Base-by-base conservation (phyloP, 2,888 invertebrate genomes). In the Scaptomyza tumidula region DNA sequence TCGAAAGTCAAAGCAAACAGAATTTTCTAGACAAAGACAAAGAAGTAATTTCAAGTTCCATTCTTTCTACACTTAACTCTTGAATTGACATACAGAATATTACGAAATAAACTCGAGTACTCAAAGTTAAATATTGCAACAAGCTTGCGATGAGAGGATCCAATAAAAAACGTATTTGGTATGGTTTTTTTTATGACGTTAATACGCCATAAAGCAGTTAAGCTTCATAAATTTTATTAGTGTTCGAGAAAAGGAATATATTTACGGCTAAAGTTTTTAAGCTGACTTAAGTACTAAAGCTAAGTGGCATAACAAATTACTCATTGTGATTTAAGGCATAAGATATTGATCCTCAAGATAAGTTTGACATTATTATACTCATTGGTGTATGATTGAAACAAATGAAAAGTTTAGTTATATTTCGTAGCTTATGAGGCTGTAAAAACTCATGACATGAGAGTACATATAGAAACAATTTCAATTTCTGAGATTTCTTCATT, bases 1-100 rank as follows among this genome's bases (percentile, higher is more conserved):
- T 49, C 31, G 19, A 35, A 50, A 72, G 70, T 67, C 85, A 71
- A 81, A 64, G 81, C 72, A 87, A 82, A 82, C 56, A 87, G 52
- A 50, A 9, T 61, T 58, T 58, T 33, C 46, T 27, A 65, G 71
- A 70, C 65, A 67, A 81, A 80, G 81, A 65, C 70, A 77, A 71
- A 67, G 74, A 84, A 77, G 61, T 50, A 52, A 69, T 54, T 69
- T 73, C 37, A 69, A 80, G 68, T 65, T 63, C 54, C 56, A 29
- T 19, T 16, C 33, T 59, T 61, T 41, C 48, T 46, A 48, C 48
- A 55, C 19, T 24, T 41, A 69, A 53, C 37, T 55, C 50, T 11
- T 10, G 46, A 54, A 72, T 68, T 58, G 52, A 54, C 53, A 72
- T 50, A 45, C 60, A 11, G 69, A 57, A 68, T 69, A 46, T 43